Conservation (phyloP, 2,113 vertebrate species). For the Spilogale gracilis region DNA sequence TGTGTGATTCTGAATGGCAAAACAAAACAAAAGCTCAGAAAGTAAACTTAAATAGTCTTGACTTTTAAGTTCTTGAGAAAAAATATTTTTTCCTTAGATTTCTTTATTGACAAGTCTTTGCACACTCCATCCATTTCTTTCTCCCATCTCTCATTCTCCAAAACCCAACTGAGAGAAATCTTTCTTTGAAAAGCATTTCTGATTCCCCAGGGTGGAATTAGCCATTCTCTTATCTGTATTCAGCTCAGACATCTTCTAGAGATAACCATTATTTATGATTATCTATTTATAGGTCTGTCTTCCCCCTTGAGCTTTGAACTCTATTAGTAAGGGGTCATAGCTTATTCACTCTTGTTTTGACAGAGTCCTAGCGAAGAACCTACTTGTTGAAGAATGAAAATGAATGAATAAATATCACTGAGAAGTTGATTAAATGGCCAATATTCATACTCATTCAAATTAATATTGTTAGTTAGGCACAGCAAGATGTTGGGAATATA, state of each 20-base stretch:
- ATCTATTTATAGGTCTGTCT: not conserved
- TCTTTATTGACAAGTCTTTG: conserved; percentile 29
- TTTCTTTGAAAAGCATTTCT: conserved; percentile 14
- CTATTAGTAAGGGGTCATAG: not conserved
- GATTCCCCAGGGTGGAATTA: not conserved
- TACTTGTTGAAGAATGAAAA: not conserved
- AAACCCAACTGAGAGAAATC: not conserved
- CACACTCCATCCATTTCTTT: not conserved
- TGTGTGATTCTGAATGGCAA: conserved; percentile 19
- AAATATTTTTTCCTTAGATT: not conserved
- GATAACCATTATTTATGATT: not conserved
- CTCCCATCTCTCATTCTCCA: not conserved
- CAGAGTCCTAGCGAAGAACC: not conserved
- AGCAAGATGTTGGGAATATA: not conserved
- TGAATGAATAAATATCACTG: not conserved
- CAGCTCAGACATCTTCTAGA: not conserved
- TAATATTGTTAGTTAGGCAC: not conserved
- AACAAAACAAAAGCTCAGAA: not conserved
- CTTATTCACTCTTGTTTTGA: not conserved
- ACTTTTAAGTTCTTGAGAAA: conserved; percentile 33
- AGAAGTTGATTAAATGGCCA: not conserved
- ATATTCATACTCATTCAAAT: not conserved
- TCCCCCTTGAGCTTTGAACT: not conserved
- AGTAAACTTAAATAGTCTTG: conserved; percentile 17
- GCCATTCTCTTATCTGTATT: not conserved